A percentile compares a stretch with the other conserved stretches of the same genome.
phyloP scores from a whole-genome alignment of 2,797 vertebrate genomes.

The Emydoidea blandingii region DNA sequence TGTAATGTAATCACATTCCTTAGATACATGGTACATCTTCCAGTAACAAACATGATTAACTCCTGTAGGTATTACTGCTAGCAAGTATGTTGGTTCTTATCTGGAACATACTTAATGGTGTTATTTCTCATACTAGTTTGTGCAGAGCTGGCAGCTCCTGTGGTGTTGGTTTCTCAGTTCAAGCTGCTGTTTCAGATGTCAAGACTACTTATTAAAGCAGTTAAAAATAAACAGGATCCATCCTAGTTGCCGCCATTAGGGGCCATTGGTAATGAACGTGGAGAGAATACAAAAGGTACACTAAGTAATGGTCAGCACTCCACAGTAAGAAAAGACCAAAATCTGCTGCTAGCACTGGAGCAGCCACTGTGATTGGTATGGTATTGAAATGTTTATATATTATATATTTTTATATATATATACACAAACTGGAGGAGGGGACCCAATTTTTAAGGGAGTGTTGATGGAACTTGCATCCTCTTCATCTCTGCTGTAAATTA shows the following conservation, averaged over 20 bases:
- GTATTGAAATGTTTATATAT: too few species aligned
- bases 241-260: too few species aligned
- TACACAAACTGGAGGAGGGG: background rate
- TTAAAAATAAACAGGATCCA: too few species aligned
- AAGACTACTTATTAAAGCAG: too few species aligned
- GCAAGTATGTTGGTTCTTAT: background rate
- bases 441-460: background rate
- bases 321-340: background rate
- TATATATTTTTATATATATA: background rate
- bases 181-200: background rate
- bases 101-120: background rate
- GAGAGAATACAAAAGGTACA: background rate
- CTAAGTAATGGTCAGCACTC: fast-evolving
- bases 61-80: background rate
- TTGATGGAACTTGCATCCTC: background rate
- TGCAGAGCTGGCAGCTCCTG: fast-evolving
- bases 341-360: fast-evolving
- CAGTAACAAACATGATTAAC: fast-evolving
- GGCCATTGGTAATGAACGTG: too few species aligned
- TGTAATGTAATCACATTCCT: background rate
- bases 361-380: background rate
- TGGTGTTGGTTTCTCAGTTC: background rate
- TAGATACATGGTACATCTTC: background rate
- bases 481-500: background rate
- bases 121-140: background rate